A percentile compares a stretch with the other conserved stretches of the same genome.
Conservation (phyloP, 35 echinoderm and acorn worm genomes). For the Heliocidaris erythrogramma region DNA sequence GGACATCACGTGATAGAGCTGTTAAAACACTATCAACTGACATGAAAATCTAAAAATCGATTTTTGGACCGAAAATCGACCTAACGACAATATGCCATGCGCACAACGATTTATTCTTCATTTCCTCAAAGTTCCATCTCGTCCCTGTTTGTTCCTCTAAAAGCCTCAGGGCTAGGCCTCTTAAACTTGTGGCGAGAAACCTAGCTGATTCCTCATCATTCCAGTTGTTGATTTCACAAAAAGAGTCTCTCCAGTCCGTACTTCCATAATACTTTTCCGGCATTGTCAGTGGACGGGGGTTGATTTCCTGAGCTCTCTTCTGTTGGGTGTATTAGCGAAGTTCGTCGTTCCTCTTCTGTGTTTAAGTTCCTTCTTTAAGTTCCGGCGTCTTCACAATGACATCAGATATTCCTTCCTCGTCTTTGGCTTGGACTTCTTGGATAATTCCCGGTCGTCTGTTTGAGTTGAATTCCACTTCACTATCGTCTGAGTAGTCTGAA, state of each 20-base stretch:
- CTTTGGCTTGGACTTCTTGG: background rate
- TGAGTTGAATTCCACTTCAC: background rate
- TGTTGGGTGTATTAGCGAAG: background rate
- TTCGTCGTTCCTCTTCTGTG: background rate
- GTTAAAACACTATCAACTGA: background rate
- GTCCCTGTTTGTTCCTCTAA: background rate
- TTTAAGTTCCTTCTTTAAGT: background rate
- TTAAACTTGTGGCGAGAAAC: background rate
- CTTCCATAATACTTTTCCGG: slow-evolving; percentile 15
- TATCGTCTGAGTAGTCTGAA: no score
- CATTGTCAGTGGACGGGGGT: background rate
- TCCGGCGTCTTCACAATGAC: no score
- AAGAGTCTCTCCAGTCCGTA: background rate
- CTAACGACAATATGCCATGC: no score
- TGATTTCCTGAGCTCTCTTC: background rate
- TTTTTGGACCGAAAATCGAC: background rate
- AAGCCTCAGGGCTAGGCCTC: background rate
- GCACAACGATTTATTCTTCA: no score
- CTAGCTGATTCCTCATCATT: background rate
- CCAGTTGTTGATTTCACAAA: background rate
- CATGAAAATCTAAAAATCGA: background rate
- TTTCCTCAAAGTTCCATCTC: slow-evolving; percentile 6
- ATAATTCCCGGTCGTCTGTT: background rate
- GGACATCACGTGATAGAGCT: background rate
- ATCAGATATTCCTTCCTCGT: background rate